Percentiles rank a stretch among this genome's conserved stretches.
These are phyloP conservation scores for Odiellus spinosus DNA, from an alignment of 2,888 invertebrate species.

Conservation along the genomic window DNA sequence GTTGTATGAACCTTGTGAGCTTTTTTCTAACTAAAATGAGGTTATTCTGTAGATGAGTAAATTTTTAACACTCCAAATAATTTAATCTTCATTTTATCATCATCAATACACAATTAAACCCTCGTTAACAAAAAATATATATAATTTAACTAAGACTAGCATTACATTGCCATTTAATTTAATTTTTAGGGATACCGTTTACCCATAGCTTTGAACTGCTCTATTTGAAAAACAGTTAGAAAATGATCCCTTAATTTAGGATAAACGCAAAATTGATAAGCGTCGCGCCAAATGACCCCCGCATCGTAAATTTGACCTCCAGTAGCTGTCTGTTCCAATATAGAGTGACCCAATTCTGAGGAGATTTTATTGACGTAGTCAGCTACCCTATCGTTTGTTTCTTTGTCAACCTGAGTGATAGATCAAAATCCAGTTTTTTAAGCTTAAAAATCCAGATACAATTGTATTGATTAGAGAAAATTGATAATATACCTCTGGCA, in stretches of 20 bases:
- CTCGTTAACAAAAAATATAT: too few species aligned
- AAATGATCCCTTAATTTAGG: slow-evolving; percentile 15
- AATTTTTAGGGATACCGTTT: slow-evolving; percentile 12
- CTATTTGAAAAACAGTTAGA: slow-evolving; percentile 12
- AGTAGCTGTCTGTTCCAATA: slow-evolving; percentile 1
- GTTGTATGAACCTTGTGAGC: too few species aligned
- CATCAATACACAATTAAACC: too few species aligned
- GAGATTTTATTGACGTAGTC: slow-evolving; percentile 12
- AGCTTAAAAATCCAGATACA: too few species aligned
- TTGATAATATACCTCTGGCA: too few species aligned
- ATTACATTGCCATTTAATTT: too few species aligned
- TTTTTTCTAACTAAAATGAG: too few species aligned
- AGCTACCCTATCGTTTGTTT: slow-evolving; percentile 10
- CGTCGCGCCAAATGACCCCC: slow-evolving; percentile 5
- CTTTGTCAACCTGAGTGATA: slow-evolving; percentile 5
- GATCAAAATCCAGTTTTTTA: background rate
- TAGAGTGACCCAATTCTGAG: slow-evolving; percentile 1
- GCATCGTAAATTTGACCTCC: slow-evolving; percentile 4
- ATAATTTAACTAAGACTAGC: too few species aligned
- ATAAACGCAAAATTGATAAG: slow-evolving; percentile 10
- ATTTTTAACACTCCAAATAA: too few species aligned
- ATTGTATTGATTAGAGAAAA: too few species aligned
- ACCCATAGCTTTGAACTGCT: slow-evolving; percentile 14
- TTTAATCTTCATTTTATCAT: too few species aligned
- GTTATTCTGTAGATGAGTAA: too few species aligned